These are phyloP conservation scores for Platycnemis pennipes DNA, from an alignment of 2,888 invertebrate genomes.

Conservation along the genomic window DNA sequence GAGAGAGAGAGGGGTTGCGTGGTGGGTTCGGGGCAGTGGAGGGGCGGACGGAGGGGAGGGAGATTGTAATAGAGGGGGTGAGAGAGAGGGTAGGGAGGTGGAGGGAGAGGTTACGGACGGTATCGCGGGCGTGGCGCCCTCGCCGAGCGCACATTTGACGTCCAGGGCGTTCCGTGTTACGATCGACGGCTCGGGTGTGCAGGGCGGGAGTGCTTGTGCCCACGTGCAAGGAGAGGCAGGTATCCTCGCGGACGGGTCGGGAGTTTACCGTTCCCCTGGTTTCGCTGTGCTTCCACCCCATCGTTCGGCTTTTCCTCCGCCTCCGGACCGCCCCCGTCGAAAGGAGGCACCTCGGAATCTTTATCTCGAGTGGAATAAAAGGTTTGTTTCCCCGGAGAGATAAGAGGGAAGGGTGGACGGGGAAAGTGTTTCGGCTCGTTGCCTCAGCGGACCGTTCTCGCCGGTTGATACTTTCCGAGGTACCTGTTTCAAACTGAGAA, in stretches of 20 bases:
- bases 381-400: not conserved
- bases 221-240: slow-evolving; percentile 43
- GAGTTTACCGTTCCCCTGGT: not conserved
- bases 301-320: not conserved
- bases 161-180: slow-evolving; percentile 59
- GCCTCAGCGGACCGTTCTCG: not conserved
- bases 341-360: not conserved
- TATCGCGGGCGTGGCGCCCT: slow-evolving; percentile 64
- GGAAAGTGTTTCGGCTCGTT: not conserved
- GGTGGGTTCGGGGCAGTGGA: not conserved
- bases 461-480: too few relatives aligned
- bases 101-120: slow-evolving; percentile 32
- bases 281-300: not conserved
- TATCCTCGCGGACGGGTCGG: not conserved
- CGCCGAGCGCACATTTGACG: slow-evolving; percentile 63
- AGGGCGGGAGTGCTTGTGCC: slow-evolving; percentile 34
- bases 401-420: not conserved
- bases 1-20: not conserved
- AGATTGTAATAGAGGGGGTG: not conserved
- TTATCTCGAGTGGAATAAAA: slow-evolving; percentile 14
- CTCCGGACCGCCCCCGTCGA: not conserved
- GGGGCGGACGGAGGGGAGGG: not conserved
- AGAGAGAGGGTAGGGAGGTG: not conserved
- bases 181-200: slow-evolving; percentile 48
- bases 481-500: too few relatives aligned